These are phyloP conservation scores for Exephanes ischioxanthus DNA, from an alignment of 2,888 invertebrate species.

Conservation along the genomic window DNA sequence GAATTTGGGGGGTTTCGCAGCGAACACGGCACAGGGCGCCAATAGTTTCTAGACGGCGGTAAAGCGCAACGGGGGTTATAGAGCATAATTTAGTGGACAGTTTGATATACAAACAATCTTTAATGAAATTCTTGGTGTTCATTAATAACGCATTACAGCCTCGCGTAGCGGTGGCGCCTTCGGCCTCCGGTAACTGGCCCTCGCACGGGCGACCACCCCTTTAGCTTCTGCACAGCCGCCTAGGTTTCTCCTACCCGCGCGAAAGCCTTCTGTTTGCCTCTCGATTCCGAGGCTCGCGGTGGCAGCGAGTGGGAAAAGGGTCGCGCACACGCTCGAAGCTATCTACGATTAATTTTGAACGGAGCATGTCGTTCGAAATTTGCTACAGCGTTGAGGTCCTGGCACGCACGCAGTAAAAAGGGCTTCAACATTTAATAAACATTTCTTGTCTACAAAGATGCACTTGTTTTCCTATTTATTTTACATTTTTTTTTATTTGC, in stretches of 20 bases:
- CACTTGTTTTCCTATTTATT: not conserved
- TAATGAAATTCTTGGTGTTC: slow-evolving; percentile 90
- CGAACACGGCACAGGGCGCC: slow-evolving; percentile 72
- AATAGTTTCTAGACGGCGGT: slow-evolving; percentile 81
- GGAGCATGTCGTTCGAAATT: not conserved
- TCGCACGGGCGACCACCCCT: slow-evolving; percentile 54
- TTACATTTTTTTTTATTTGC: too few species aligned
- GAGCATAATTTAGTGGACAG: slow-evolving; percentile 87
- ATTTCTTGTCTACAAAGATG: not conserved
- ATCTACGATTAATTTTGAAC: not conserved
- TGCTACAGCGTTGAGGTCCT: not conserved
- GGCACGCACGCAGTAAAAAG: not conserved
- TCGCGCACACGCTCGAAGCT: not conserved
- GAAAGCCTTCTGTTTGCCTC: slow-evolving; percentile 12
- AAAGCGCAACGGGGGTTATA: slow-evolving; percentile 82
- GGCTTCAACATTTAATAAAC: not conserved
- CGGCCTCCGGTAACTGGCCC: slow-evolving; percentile 59
- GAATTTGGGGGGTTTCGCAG: slow-evolving; percentile 64
- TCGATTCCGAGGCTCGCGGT: slow-evolving; percentile 22
- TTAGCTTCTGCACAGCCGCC: slow-evolving; percentile 29
- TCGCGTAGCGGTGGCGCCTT: slow-evolving; percentile 69
- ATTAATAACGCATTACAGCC: slow-evolving; percentile 88
- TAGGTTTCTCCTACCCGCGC: not conserved
- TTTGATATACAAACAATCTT: slow-evolving; percentile 88
- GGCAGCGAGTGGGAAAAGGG: not conserved